Evolutionary conservation across 2,797 vertebrate genomes (phyloP), one percentile per base, ranked within the genome.

Genomic region (Phataginus tricuspis): DNA sequence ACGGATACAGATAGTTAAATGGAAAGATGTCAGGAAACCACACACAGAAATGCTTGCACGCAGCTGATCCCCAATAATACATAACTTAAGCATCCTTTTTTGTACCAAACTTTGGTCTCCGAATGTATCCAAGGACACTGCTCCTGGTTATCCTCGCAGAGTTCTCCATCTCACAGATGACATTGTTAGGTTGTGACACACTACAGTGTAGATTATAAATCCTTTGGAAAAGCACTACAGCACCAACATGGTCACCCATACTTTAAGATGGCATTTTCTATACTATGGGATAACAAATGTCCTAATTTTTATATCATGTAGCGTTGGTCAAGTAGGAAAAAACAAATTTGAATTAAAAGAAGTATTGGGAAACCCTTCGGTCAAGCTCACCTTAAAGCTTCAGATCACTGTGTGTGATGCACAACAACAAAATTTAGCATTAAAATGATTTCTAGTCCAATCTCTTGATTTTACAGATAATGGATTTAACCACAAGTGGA

Each of bases 201-300:
- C 42, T 64, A 63, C 23, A 27, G 55, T 3, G 18, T 10, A 59
- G 61, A 87, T 87, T 51, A 71, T 74, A 85, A 94, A 93, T 90
- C 53, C 37, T 92, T 89, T 53, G 5, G 71, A 83, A 93, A 86
- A 57, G 90, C 83, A 89, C 59, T 79, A 59, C 4, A 15, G 14
- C 27, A 82, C 80, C 51, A 91, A 42, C 34, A 34, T 64, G 61
- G 34, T 66, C 53, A 86, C 42, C 9, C 39, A 75, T 87, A 82
- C 29, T 74, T 91, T 82, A 90, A 94, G 85, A 78, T 64, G 51
- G 14, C 37, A 72, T 88, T 69, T 74, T 90, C 27, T 90, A 3
- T 82, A 39, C 12, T 61, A 2, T 34, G 77, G 75, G 75, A 86
- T 18, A 91, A 74, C 10, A 61, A 85, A 69, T 14, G 53, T 83